A percentile compares a stretch with the other conserved stretches of the same genome.
These are phyloP conservation scores for Drosophila biarmipes DNA, from an alignment of 1,140 invertebrate species.

Conservation along the genomic window DNA sequence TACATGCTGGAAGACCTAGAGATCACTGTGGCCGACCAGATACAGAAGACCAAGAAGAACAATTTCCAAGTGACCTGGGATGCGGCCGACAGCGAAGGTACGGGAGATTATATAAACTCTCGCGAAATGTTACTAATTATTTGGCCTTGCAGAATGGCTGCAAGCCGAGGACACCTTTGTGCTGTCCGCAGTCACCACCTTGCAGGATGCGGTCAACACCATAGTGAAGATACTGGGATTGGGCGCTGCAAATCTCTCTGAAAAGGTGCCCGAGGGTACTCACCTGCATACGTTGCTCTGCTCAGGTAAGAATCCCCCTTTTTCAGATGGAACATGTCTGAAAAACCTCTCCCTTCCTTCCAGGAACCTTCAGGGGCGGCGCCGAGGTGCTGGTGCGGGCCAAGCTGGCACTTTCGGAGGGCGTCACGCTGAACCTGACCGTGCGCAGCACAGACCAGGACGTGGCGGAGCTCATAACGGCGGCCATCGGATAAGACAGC, in stretches of 20 bases:
- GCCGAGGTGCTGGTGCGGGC: constrained; percentile 94
- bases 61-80: constrained; percentile 93
- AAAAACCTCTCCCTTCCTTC: neutral
- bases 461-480: constrained; percentile 93
- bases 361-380: constrained; percentile 94
- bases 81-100: constrained; percentile 85
- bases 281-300: constrained; percentile 92
- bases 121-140: neutral
- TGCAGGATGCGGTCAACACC: constrained; percentile 95
- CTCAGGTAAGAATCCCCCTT: constrained; percentile 86
- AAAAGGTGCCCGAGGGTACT: constrained; percentile 94
- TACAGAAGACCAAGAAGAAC: constrained; percentile 92
- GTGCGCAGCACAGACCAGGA: constrained; percentile 88
- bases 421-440: constrained; percentile 90
- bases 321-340: constrained; percentile 3
- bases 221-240: constrained; percentile 95
- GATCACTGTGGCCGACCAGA: constrained; percentile 94
- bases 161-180: constrained; percentile 96
- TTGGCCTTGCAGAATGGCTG: constrained; percentile 85
- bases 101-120: neutral
- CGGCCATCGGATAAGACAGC: constrained; percentile 91
- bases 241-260: constrained; percentile 93
- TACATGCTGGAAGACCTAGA: constrained; percentile 97
- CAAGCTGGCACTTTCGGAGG: constrained; percentile 91
- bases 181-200: constrained; percentile 90